phyloP scores from a whole-genome alignment of 30 jellyfish, hydroid and myxozoan genomes.

The Hydractinia symbiolongicarpus region DNA sequence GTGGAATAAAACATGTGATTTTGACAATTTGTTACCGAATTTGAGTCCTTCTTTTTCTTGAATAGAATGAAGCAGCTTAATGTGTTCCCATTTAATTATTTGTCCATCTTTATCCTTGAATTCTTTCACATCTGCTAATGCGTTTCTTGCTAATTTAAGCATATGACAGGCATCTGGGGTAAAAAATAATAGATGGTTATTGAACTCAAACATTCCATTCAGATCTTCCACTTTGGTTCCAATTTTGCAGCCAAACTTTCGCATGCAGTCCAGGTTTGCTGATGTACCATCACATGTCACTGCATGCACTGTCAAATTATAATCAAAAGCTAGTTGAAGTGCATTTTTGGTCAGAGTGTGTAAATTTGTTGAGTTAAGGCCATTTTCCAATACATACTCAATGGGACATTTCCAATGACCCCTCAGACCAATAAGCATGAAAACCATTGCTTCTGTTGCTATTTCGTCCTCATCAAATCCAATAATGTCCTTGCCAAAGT shows the following conservation, averaged over 20 bases:
- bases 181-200: background rate
- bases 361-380: conserved; percentile 11
- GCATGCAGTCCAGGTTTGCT: conserved; percentile 5
- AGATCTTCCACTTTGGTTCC: background rate
- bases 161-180: conserved; percentile 43
- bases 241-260: conserved; percentile 15
- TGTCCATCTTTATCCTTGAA: conserved; percentile 16
- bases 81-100: too few relatives aligned
- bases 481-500: conserved; percentile 3
- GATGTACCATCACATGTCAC: conserved; percentile 18
- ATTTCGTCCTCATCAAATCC: conserved; percentile 7
- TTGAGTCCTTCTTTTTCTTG: too few relatives aligned
- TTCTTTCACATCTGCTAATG: conserved; percentile 40
- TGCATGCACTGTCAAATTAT: conserved; percentile 11
- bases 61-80: too few relatives aligned
- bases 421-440: conserved; percentile 21
- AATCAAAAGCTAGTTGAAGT: background rate
- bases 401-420: conserved; percentile 45
- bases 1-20: too few relatives aligned
- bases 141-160: conserved; percentile 44
- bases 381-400: conserved; percentile 19
- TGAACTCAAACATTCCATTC: background rate
- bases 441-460: conserved; percentile 33
- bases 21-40: too few relatives aligned
- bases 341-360: background rate